Percentiles rank a stretch among this genome's conserved stretches.
These are phyloP conservation scores for Drosophila neoperkinsi DNA, from an alignment of 2,888 invertebrate species.

Conservation along the genomic window DNA sequence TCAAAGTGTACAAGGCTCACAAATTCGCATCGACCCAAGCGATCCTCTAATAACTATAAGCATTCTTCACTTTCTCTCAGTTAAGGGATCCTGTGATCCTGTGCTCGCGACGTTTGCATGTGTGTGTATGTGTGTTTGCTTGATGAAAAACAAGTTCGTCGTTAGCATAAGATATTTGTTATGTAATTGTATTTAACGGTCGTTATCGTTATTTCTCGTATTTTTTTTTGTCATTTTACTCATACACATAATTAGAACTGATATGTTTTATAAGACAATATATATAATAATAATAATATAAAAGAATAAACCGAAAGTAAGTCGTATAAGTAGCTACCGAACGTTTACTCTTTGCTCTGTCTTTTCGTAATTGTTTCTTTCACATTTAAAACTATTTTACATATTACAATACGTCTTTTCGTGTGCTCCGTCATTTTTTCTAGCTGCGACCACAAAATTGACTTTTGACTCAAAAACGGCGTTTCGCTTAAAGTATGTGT, in stretches of 20 bases:
- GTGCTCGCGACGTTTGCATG: conserved; percentile 29
- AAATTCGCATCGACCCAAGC: conserved; percentile 34
- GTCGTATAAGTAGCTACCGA: conserved; percentile 67
- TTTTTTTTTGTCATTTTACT: conserved; percentile 45
- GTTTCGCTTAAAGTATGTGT: conserved; percentile 66
- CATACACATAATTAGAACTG: conserved; percentile 78
- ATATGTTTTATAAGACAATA: conserved; percentile 80
- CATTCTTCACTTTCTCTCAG: not conserved
- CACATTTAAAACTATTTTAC: conserved; percentile 51
- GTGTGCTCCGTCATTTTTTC: conserved; percentile 1
- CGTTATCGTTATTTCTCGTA: conserved; percentile 54
- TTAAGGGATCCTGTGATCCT: not conserved
- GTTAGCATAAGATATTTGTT: conserved; percentile 56
- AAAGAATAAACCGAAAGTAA: conserved; percentile 62
- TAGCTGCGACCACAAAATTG: conserved; percentile 70
- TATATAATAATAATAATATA: conserved; percentile 43
- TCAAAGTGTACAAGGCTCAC: conserved; percentile 68
- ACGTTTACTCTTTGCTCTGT: conserved; percentile 45
- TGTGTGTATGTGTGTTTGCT: conserved; percentile 29
- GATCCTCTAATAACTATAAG: not conserved
- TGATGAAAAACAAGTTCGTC: conserved; percentile 54
- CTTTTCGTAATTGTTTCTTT: conserved; percentile 38
- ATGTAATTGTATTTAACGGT: conserved; percentile 43
- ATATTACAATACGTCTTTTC: conserved; percentile 28
- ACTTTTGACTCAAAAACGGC: conserved; percentile 66